These are phyloP conservation scores for Polyodon spathula DNA, from an alignment of 2,113 vertebrate species.

Conservation along the genomic window DNA sequence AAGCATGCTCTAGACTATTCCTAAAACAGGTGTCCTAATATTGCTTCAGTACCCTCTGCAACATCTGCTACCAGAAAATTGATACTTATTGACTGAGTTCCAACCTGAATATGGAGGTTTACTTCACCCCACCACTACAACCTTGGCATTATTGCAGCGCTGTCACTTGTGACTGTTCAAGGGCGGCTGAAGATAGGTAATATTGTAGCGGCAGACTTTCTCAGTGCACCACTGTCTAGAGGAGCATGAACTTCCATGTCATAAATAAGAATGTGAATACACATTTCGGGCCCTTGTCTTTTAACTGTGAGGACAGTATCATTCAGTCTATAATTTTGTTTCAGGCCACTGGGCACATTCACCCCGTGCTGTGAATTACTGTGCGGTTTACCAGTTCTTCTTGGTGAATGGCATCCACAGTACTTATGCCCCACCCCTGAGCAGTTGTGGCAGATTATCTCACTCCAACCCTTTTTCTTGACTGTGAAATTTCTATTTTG, in stretches of 20 bases:
- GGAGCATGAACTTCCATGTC: conserved; percentile 13
- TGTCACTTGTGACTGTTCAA: conserved; percentile 9
- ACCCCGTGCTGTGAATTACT: too few species aligned
- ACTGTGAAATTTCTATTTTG: too few species aligned
- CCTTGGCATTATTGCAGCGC: conserved; percentile 7
- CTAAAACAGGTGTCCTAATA: conserved; percentile 5
- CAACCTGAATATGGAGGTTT: conserved; percentile 2
- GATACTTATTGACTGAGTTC: conserved; percentile 8
- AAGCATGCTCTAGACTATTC: conserved; percentile 1
- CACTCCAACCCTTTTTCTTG: too few species aligned
- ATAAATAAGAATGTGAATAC: conserved; percentile 9
- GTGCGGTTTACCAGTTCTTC: too few species aligned
- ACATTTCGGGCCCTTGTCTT: conserved; percentile 10
- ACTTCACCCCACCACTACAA: conserved; percentile 12
- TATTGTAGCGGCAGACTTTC: conserved; percentile 11
- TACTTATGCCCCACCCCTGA: too few species aligned
- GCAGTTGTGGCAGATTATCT: too few species aligned
- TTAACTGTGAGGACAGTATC: neutral
- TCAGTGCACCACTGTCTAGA: conserved; percentile 8
- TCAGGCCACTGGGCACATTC: too few species aligned
- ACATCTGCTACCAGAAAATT: conserved; percentile 19
- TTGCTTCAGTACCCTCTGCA: conserved; percentile 4
- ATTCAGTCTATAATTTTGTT: too few species aligned
- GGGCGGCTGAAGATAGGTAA: conserved; percentile 10
- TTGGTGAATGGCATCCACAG: too few species aligned